Evolutionary conservation across 1,140 invertebrate genomes (phyloP).

Genomic region (Cotesia vestalis): DNA sequence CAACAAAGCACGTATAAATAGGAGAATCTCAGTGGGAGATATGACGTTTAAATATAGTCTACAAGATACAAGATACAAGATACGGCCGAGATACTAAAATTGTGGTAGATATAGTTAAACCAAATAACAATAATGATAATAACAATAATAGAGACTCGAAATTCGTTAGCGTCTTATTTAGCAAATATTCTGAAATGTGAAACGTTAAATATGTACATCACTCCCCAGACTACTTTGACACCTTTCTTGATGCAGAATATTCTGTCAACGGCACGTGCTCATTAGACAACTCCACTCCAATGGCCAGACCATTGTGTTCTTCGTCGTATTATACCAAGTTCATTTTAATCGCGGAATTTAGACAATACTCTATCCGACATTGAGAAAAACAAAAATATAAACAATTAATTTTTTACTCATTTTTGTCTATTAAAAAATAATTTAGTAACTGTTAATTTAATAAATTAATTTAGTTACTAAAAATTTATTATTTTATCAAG

Average conservation of each 20-base stretch:
- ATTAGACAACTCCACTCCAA: constrained; percentile 46
- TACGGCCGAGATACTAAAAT: background rate
- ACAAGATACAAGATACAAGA: background rate
- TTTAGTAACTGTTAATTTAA: too few species aligned
- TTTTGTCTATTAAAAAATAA: too few species aligned
- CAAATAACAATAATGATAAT: background rate
- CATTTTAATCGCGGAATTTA: too few species aligned
- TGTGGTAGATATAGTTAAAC: constrained; percentile 1
- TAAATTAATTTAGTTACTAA: too few species aligned
- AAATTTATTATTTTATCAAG: too few species aligned
- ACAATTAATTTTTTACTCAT: too few species aligned
- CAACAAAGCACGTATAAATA: too few species aligned
- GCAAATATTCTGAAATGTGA: constrained; percentile 12
- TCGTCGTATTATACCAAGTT: too few species aligned
- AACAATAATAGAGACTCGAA: constrained; percentile 6
- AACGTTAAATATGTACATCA: constrained; percentile 1
- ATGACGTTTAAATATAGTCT: too few species aligned
- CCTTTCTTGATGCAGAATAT: constrained; percentile 43
- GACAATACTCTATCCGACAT: constrained; percentile 48
- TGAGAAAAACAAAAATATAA: background rate
- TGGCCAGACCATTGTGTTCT: constrained; percentile 46
- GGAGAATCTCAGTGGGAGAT: too few species aligned
- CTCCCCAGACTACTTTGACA: constrained; percentile 17
- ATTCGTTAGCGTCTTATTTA: constrained; percentile 26
- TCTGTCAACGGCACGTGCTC: constrained; percentile 63